Evolutionary conservation across 2,113 vertebrate genomes (phyloP).

Genomic region (Platichthys stellatus): DNA sequence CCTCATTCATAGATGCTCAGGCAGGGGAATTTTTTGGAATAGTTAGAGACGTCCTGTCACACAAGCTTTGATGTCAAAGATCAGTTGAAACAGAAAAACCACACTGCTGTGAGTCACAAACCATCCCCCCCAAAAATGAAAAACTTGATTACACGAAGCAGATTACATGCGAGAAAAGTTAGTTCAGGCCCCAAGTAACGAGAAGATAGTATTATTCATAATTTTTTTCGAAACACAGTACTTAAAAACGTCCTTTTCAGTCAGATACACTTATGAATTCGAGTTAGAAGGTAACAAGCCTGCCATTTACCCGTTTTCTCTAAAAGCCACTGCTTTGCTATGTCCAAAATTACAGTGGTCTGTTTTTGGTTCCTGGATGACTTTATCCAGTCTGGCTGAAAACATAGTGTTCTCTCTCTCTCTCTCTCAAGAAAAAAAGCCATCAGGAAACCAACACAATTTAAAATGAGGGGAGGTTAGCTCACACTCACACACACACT

Average conservation of each 20-base stretch:
- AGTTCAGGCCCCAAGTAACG: background rate
- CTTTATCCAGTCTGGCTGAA: conserved; percentile 20
- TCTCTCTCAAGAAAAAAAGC: background rate
- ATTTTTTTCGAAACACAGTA: background rate
- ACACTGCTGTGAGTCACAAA: too few species aligned
- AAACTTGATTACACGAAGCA: too few species aligned
- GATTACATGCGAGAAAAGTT: background rate
- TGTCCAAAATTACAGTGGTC: conserved; percentile 62
- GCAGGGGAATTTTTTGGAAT: background rate
- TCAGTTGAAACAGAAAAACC: too few species aligned
- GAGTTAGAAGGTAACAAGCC: conserved; percentile 35
- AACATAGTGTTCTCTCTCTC: background rate
- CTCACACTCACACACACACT: background rate
- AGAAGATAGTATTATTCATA: background rate
- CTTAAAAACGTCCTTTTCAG: background rate
- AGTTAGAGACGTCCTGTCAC: background rate
- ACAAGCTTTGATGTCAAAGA: conserved; percentile 1
- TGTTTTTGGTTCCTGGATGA: conserved; percentile 46
- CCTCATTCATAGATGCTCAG: conserved; percentile 14
- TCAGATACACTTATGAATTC: conserved; percentile 1
- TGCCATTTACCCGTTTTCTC: conserved; percentile 37
- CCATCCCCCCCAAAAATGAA: too few species aligned
- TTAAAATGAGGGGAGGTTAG: conserved; percentile 34
- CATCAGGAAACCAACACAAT: conserved; percentile 49
- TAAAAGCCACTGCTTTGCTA: conserved; percentile 37